Percentiles rank a stretch among this genome's conserved stretches.
Conservation (phyloP, 2,888 invertebrate species). For the Danaus chrysippus region DNA sequence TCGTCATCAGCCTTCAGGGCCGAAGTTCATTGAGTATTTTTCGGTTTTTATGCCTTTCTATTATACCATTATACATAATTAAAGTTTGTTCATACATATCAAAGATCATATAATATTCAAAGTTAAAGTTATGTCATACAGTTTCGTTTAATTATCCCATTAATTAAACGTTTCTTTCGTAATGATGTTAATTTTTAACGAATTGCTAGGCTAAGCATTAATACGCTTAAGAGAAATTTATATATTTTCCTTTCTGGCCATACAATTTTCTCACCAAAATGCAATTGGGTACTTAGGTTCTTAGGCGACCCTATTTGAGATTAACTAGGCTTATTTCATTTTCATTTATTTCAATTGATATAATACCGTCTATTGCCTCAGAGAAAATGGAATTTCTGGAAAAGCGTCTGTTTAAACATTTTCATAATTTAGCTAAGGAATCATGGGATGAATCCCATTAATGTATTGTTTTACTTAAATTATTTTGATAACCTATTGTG, state of each 20-base stretch:
- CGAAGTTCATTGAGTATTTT: no score
- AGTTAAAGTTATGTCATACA: background rate
- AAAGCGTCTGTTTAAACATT: constrained; percentile 3
- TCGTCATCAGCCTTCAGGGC: no score
- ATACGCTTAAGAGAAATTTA: constrained; percentile 25
- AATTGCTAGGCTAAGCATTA: constrained; percentile 25
- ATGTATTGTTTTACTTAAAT: background rate
- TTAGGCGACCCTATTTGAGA: constrained; percentile 46
- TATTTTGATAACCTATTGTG: background rate
- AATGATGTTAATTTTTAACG: constrained; percentile 10
- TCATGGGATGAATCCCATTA: background rate
- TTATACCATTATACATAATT: no score
- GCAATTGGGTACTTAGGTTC: constrained; percentile 60
- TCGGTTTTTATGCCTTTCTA: no score
- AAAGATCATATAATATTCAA: background rate
- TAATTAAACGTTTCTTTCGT: constrained; percentile 9
- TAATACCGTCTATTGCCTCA: constrained; percentile 18
- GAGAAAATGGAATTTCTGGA: constrained; percentile 9
- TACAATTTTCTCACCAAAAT: constrained; percentile 59
- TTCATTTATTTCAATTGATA: constrained; percentile 38
- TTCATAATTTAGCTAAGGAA: constrained; percentile 1
- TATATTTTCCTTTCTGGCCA: constrained; percentile 39
- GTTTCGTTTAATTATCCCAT: background rate
- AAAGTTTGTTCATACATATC: no score
- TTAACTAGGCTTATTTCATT: constrained; percentile 58